A percentile compares a stretch with the other conserved stretches of the same genome.
Conservation (phyloP, 2,888 invertebrate genomes). For the Tanypteryx hageni region DNA sequence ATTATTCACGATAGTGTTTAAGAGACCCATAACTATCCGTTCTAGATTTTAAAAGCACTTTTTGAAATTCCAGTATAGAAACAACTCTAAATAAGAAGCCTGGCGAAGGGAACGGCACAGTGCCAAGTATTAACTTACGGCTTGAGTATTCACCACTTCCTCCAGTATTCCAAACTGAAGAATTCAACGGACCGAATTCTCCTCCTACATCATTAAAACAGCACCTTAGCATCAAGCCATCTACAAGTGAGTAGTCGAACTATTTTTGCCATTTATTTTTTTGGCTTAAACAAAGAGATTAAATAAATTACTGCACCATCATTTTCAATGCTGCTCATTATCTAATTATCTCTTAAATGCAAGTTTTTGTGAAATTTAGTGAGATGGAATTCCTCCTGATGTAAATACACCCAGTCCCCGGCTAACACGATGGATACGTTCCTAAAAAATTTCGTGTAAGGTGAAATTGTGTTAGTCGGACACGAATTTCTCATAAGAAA, state of each 20-base stretch:
- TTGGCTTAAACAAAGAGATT: too few species aligned
- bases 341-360: too few species aligned
- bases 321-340: too few species aligned
- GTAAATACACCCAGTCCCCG: too few species aligned
- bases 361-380: too few species aligned
- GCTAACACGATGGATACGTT: too few species aligned
- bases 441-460: too few species aligned
- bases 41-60: not conserved
- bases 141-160: constrained; percentile 76
- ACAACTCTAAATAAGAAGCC: constrained; percentile 74
- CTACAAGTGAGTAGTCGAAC: not conserved
- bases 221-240: constrained; percentile 67
- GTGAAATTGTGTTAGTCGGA: too few species aligned
- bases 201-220: constrained; percentile 65
- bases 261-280: too few species aligned
- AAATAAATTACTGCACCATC: too few species aligned
- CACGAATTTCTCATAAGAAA: too few species aligned
- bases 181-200: constrained; percentile 66
- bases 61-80: constrained; percentile 73
- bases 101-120: constrained; percentile 72
- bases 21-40: not conserved
- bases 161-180: constrained; percentile 73
- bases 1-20: not conserved
- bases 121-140: constrained; percentile 73
- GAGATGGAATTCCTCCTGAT: too few species aligned